Conservation (phyloP, 2,797 vertebrate species). For the Typhlichthys eigenmanni region DNA sequence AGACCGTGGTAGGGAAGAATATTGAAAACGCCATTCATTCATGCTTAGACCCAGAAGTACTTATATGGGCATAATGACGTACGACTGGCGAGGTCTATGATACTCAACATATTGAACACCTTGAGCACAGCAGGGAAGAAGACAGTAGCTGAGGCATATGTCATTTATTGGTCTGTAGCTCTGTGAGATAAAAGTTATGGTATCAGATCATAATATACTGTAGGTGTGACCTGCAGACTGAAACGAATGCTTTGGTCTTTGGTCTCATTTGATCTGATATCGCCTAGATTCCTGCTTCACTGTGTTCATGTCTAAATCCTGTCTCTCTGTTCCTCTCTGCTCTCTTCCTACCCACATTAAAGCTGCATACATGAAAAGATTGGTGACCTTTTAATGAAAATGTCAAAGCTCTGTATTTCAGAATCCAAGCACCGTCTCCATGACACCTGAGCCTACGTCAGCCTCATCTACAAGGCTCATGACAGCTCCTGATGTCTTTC, state of each 20-base stretch:
- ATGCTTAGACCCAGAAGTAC: too few species aligned
- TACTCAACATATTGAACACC: too few species aligned
- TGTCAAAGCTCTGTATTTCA: slow-evolving; percentile 65
- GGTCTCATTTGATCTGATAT: slow-evolving; percentile 76
- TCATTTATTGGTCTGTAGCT: slow-evolving; percentile 49
- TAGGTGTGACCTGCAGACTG: slow-evolving; percentile 40
- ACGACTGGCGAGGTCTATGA: too few species aligned
- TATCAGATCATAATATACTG: slow-evolving; percentile 36
- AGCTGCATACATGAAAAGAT: slow-evolving; percentile 82
- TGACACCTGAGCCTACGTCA: slow-evolving; percentile 62
- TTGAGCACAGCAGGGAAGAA: not conserved
- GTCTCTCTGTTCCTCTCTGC: slow-evolving; percentile 73
- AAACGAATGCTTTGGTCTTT: slow-evolving; percentile 64
- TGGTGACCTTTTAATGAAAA: slow-evolving; percentile 84
- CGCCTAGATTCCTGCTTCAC: slow-evolving; percentile 49
- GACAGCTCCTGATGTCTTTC: slow-evolving; percentile 59
- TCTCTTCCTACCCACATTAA: slow-evolving; percentile 85
- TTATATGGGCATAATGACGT: too few species aligned
- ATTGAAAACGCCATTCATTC: too few species aligned
- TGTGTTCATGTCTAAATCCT: slow-evolving; percentile 49
- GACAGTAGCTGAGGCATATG: not conserved
- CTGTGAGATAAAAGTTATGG: slow-evolving; percentile 54
- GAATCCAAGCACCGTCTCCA: slow-evolving; percentile 45
- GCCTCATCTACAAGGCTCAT: slow-evolving; percentile 54
- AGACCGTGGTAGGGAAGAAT: too few species aligned